phyloP scores from a whole-genome alignment of 2,888 invertebrate species.

The Isoperla grammatica region DNA sequence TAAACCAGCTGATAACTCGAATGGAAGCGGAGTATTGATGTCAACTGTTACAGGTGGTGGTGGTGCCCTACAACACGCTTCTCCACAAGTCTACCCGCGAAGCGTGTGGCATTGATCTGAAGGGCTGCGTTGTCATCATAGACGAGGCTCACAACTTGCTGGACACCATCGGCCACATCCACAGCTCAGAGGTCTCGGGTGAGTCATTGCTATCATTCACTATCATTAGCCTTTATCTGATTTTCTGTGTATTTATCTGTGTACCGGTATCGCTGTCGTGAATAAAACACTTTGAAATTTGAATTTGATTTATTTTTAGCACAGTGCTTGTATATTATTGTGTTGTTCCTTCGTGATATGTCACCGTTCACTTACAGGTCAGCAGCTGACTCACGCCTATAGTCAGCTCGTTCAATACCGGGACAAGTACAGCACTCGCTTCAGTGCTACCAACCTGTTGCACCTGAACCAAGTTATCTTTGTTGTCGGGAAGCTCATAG shows the following conservation, averaged over 20 bases:
- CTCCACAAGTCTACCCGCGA: slow-evolving; percentile 72
- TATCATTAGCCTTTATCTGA: too few species aligned
- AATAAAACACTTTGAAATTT: too few species aligned
- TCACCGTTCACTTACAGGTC: slow-evolving; percentile 27
- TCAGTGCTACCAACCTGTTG: slow-evolving; percentile 75
- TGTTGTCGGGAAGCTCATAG: slow-evolving; percentile 61
- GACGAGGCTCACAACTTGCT: slow-evolving; percentile 97
- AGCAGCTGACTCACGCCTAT: slow-evolving; percentile 52
- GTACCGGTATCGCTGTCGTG: too few species aligned
- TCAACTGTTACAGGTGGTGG: slow-evolving; percentile 57
- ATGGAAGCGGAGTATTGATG: too few species aligned
- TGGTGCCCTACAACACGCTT: slow-evolving; percentile 72
- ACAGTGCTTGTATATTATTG: too few species aligned
- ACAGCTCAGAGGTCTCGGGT: slow-evolving; percentile 67
- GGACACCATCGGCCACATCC: slow-evolving; percentile 81
- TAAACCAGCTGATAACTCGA: too few species aligned
- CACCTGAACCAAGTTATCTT: slow-evolving; percentile 76
- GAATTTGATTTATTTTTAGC: too few species aligned
- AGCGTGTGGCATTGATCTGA: slow-evolving; percentile 63
- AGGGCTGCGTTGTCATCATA: slow-evolving; percentile 74
- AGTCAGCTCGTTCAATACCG: slow-evolving; percentile 66
- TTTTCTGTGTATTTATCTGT: too few species aligned
- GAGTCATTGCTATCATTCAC: too few species aligned
- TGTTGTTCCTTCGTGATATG: too few species aligned
- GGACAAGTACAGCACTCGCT: slow-evolving; percentile 59